Percentiles rank a stretch among this genome's conserved stretches.
Evolutionary conservation across 2,113 vertebrate species (phyloP).

Genomic region (Hemicordylus capensis): DNA sequence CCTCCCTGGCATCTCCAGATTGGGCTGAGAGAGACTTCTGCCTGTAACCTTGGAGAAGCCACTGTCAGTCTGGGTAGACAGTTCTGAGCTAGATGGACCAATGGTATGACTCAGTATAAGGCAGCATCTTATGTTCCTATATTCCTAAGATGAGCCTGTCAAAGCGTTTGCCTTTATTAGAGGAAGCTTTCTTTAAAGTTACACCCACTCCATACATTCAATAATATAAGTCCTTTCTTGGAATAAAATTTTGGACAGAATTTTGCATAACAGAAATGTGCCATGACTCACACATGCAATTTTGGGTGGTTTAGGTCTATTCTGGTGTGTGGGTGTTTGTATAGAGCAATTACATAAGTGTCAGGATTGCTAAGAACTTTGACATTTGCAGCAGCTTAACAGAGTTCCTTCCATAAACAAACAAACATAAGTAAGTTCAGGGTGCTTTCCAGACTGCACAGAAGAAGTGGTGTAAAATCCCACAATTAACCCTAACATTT

Average conservation of each 20-base stretch:
- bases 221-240: constrained; percentile 57
- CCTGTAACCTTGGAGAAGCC: no score
- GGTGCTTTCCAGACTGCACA: no score
- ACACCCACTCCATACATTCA: constrained; percentile 39
- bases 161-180: neutral
- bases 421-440: no score
- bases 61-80: no score
- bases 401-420: constrained; percentile 73
- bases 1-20: no score
- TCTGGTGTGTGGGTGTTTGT: constrained; percentile 74
- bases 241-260: constrained; percentile 62
- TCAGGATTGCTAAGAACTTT: constrained; percentile 76
- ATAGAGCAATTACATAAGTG: constrained; percentile 81
- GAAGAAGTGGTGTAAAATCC: no score
- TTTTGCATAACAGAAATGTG: constrained; percentile 63
- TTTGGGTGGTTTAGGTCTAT: constrained; percentile 80
- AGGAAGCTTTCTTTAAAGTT: neutral
- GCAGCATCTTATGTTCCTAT: no score
- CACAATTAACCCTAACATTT: no score
- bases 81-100: no score
- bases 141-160: neutral
- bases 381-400: constrained; percentile 78
- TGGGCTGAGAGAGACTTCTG: no score
- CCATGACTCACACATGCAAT: constrained; percentile 74
- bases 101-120: no score